Evolutionary conservation across 2,797 vertebrate species (phyloP), one percentile per base, ranked within the genome.

Genomic region (Bradypodion pumilum): DNA sequence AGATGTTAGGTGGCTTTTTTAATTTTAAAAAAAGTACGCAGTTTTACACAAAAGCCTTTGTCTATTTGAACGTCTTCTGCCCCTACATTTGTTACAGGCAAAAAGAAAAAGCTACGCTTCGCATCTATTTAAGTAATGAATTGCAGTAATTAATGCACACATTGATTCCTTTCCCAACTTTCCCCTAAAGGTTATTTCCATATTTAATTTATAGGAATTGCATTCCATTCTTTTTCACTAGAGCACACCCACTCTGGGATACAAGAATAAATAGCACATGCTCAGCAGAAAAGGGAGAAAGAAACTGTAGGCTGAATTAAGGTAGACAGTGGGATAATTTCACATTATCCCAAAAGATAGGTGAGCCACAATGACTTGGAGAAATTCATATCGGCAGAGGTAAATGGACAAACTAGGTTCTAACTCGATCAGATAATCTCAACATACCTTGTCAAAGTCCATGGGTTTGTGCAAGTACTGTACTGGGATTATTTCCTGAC

Each of bases 121-220:
- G 94, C 97, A 97, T 98, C 98, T 98, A 98, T 98, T 97, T 98
- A 96, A 96, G 96, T 98, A 99, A 99, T 98, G 97, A 98, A 98
- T 97, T 97, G 97, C 96, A 96, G 97, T 98, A 98, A 99, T 99
- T 98, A 98, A 99, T 98, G 97, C 95, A 96, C 92, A 94, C 96
- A 98, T 98, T 97, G 97, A 98, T 99, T 98, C 96, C 94, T 95
- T 96, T 95, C 96, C 95, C 95, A 95, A 95, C 94, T 97, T 96
- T 97, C 94, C 96, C 96, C 96, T 96, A 97, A 98, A 98, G 97
- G 97, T 97, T 95, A 97, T 97, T 97, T 97, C 95, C 94, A 97
- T 98, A 98, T 98, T 98, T 98, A 98, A 98, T 98, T 98, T 98
- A 97, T 96, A 97, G 95, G 95, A 97, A 97, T 96, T 93, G 94